Evolutionary conservation across 64 coral and sea anemone genomes (phyloP).

Genomic region (Montipora sp.): DNA sequence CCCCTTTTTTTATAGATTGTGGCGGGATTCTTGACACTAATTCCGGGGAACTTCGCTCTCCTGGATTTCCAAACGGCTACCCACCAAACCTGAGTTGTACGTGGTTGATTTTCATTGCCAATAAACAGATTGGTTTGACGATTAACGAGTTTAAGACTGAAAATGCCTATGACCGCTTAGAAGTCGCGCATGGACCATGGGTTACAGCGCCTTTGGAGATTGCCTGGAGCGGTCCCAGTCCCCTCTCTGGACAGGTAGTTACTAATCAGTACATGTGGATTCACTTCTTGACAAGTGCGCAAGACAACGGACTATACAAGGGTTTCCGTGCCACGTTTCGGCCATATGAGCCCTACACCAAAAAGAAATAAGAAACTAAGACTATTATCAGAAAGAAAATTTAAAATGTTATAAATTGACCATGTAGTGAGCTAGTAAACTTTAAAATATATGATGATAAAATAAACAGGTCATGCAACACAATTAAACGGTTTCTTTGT

Average conservation of each 20-base stretch:
- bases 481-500: too few species aligned
- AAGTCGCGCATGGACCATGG: constrained; percentile 83
- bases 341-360: constrained; percentile 57
- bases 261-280: constrained; percentile 91
- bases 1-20: constrained; percentile 65
- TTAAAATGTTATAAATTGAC: too few species aligned
- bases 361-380: constrained; percentile 16
- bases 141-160: constrained; percentile 86
- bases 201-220: constrained; percentile 81
- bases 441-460: too few species aligned
- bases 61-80: constrained; percentile 82
- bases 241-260: constrained; percentile 79
- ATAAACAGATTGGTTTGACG: constrained; percentile 74
- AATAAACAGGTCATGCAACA: too few species aligned
- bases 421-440: too few species aligned
- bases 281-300: constrained; percentile 81
- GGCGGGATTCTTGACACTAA: constrained; percentile 77
- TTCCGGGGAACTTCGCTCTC: constrained; percentile 83
- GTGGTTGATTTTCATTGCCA: constrained; percentile 87
- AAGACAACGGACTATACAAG: constrained; percentile 83
- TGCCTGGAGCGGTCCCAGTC: constrained; percentile 86
- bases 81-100: constrained; percentile 82
- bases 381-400: background rate
- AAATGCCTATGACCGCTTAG: constrained; percentile 89
- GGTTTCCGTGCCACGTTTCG: constrained; percentile 87